Conservation (phyloP, 2,888 invertebrate species). For the Tanypteryx hageni region DNA sequence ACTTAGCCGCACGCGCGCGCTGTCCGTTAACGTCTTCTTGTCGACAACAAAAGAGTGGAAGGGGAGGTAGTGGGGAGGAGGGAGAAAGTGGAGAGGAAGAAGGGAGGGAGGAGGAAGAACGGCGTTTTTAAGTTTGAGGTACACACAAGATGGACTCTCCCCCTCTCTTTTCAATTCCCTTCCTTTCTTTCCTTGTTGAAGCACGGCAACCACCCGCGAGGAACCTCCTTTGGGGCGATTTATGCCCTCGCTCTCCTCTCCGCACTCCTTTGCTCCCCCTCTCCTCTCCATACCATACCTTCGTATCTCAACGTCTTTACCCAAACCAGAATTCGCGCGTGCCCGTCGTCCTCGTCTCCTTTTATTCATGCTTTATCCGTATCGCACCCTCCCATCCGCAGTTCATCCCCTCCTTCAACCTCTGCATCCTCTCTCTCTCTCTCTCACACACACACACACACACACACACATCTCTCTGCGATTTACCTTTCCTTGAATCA, state of each 20-base stretch:
- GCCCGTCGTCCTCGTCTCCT: not conserved
- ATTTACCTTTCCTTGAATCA: not conserved
- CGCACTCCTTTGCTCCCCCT: not conserved
- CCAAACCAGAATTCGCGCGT: not conserved
- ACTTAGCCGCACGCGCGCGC: slow-evolving; percentile 33
- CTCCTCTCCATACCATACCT: not conserved
- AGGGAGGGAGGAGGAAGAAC: not conserved
- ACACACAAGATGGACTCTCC: not conserved
- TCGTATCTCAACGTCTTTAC: slow-evolving; percentile 27
- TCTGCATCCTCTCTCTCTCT: not conserved
- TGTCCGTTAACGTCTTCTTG: slow-evolving; percentile 56
- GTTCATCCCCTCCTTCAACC: not conserved
- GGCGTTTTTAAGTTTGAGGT: not conserved
- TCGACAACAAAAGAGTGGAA: slow-evolving; percentile 1
- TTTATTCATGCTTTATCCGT: not conserved
- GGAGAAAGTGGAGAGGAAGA: not conserved
- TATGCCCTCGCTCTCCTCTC: not conserved
- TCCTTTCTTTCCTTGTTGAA: not conserved
- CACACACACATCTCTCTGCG: not conserved
- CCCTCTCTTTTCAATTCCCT: not conserved
- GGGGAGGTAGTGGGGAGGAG: not conserved
- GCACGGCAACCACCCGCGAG: slow-evolving; percentile 34
- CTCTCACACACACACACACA: not conserved
- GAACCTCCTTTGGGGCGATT: slow-evolving; percentile 26
- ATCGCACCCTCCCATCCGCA: not conserved